Evolutionary conservation across 2,797 vertebrate species (phyloP).

Genomic region (Dromococcyx pavoninus): DNA sequence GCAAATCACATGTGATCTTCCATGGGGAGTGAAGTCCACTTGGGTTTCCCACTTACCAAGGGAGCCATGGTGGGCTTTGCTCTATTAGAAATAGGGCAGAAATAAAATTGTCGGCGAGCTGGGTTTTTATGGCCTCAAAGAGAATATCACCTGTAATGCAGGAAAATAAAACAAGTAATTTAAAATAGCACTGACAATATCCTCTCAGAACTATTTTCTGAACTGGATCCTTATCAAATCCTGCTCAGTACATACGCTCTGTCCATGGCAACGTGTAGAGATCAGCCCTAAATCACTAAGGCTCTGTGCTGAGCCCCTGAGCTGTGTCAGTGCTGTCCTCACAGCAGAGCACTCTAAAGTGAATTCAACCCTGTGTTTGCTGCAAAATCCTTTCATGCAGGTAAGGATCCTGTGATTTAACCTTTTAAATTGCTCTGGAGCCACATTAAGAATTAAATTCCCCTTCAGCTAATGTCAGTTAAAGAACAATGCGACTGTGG

Average conservation of each 20-base stretch:
- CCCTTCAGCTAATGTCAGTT: constrained; percentile 42
- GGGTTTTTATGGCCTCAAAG: constrained; percentile 53
- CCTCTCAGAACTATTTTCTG: constrained; percentile 54
- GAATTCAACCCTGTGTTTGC: constrained; percentile 16
- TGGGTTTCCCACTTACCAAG: constrained; percentile 28
- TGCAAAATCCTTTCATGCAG: constrained; percentile 25
- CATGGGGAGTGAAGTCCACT: constrained; percentile 5
- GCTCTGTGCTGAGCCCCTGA: constrained; percentile 20
- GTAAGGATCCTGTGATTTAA: constrained; percentile 36
- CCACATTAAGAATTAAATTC: constrained; percentile 48
- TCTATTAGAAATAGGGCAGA: constrained; percentile 22
- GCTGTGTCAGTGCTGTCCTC: constrained; percentile 36
- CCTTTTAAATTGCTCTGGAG: constrained; percentile 43
- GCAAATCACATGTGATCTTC: neutral
- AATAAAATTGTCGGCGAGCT: constrained; percentile 55
- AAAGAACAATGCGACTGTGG: constrained; percentile 28
- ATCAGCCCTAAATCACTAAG: constrained; percentile 48
- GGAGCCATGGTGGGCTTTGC: constrained; percentile 4
- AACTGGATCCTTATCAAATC: constrained; percentile 45
- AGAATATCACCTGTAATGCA: constrained; percentile 35
- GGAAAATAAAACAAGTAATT: constrained; percentile 60
- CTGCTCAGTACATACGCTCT: neutral
- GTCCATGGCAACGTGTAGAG: constrained; percentile 45
- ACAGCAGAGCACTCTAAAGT: constrained; percentile 18
- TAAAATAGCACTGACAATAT: constrained; percentile 40